These are phyloP conservation scores for Formica selysi DNA, from an alignment of 1,140 invertebrate genomes.

Conservation along the genomic window DNA sequence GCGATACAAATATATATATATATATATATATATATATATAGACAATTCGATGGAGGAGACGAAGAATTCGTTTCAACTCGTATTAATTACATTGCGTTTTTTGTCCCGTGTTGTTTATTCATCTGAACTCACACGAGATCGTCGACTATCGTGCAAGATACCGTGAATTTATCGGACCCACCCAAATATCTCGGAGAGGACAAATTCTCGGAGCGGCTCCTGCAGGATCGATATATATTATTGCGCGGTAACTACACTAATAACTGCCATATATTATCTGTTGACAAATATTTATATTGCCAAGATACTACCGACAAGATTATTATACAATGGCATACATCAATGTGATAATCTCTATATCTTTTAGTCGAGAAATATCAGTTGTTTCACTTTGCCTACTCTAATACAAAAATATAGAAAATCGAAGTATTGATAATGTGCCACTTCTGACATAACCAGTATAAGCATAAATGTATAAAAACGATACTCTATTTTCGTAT, in stretches of 20 bases:
- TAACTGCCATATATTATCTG: not conserved
- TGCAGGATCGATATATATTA: constrained; percentile 54
- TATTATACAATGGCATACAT: not conserved
- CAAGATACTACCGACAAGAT: constrained; percentile 17
- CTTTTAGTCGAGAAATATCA: not conserved
- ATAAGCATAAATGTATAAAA: not conserved
- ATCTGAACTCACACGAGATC: not conserved
- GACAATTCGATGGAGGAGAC: not conserved
- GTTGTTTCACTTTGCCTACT: not conserved
- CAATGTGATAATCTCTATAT: not conserved
- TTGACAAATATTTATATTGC: not conserved
- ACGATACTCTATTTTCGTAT: constrained; percentile 5
- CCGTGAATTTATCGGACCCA: constrained; percentile 35
- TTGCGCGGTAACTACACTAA: constrained; percentile 13
- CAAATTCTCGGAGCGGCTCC: not conserved
- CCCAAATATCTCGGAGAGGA: constrained; percentile 35
- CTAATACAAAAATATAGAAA: not conserved
- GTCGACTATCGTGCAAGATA: not conserved
- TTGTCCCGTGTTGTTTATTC: constrained; percentile 7
- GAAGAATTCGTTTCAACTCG: not conserved
- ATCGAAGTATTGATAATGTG: not conserved
- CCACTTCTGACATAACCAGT: not conserved
- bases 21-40: too few species aligned
- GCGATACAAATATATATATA: not conserved
- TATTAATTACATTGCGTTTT: constrained; percentile 31